Evolutionary conservation across 2,888 invertebrate species (phyloP).

Genomic region (Lasioglossum pauxillum): DNA sequence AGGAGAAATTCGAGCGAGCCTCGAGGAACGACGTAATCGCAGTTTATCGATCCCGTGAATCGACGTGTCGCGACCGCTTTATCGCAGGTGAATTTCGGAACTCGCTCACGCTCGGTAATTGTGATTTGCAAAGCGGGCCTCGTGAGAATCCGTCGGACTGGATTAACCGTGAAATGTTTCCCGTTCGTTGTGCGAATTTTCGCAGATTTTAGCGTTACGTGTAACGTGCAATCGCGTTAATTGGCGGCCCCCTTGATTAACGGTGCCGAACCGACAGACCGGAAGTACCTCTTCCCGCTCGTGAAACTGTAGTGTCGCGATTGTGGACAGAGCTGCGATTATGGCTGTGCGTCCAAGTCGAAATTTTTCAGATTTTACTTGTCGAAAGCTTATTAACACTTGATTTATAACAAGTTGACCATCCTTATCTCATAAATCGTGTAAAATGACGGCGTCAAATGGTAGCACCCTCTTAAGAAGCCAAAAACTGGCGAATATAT

Average conservation of each 20-base stretch:
- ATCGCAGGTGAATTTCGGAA: slow-evolving; percentile 48
- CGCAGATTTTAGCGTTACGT: slow-evolving; percentile 11
- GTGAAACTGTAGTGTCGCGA: neutral
- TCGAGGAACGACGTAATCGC: slow-evolving; percentile 37
- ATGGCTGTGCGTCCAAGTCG: neutral
- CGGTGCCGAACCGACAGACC: neutral
- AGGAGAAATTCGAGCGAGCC: neutral
- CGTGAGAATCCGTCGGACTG: slow-evolving; percentile 30
- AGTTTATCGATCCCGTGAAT: slow-evolving; percentile 49
- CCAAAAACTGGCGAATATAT: neutral
- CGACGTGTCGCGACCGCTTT: slow-evolving; percentile 19
- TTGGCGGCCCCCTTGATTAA: slow-evolving; percentile 20
- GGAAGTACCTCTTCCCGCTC: neutral
- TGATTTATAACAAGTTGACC: too few relatives aligned
- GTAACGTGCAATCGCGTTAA: slow-evolving; percentile 14
- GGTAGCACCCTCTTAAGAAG: neutral
- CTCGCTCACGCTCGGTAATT: slow-evolving; percentile 58
- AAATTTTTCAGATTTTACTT: neutral
- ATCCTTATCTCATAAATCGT: neutral
- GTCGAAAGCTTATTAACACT: too few relatives aligned
- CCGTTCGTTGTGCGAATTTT: slow-evolving; percentile 18
- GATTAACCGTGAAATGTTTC: slow-evolving; percentile 32
- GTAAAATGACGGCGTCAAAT: neutral
- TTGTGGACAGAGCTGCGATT: neutral
- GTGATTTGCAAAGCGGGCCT: slow-evolving; percentile 38